phyloP scores from a whole-genome alignment of 2,113 vertebrate genomes.

The Hystrix cristata region DNA sequence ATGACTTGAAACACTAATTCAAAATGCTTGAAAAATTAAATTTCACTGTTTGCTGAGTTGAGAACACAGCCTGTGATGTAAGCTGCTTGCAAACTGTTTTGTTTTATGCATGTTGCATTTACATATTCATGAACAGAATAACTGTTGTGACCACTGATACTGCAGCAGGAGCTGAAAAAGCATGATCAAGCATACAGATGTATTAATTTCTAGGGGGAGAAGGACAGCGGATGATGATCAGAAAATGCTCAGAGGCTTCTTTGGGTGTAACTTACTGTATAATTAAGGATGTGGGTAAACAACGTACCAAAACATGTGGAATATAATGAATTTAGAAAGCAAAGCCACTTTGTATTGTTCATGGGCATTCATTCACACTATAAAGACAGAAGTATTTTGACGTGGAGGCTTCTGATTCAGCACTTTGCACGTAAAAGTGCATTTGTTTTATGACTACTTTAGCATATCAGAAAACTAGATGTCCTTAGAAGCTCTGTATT shows the following conservation, averaged over 20 bases:
- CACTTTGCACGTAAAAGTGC: slow-evolving; percentile 52
- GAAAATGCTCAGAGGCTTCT: slow-evolving; percentile 65
- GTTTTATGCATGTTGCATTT: slow-evolving; percentile 87
- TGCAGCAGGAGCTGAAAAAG: slow-evolving; percentile 86
- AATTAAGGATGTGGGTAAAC: slow-evolving; percentile 40
- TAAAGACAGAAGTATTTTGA: slow-evolving; percentile 60
- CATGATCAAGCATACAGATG: slow-evolving; percentile 76
- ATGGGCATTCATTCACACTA: not conserved
- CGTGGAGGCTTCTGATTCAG: not conserved
- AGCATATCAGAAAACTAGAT: slow-evolving; percentile 9
- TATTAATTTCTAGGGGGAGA: slow-evolving; percentile 79
- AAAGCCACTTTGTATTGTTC: slow-evolving; percentile 33
- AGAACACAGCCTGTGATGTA: not conserved
- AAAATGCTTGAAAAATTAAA: slow-evolving; percentile 47
- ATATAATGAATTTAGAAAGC: slow-evolving; percentile 47
- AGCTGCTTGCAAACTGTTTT: slow-evolving; percentile 20
- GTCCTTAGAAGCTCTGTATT: not conserved
- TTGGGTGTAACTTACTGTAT: slow-evolving; percentile 11
- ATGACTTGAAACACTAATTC: slow-evolving; percentile 45
- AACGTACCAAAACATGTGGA: not conserved
- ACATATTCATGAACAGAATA: slow-evolving; percentile 91
- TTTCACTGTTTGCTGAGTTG: slow-evolving; percentile 31
- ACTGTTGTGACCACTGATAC: slow-evolving; percentile 87
- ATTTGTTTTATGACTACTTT: slow-evolving; percentile 36
- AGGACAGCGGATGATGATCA: slow-evolving; percentile 80